Base-by-base conservation (phyloP, 2,888 invertebrate species). In the Autographa gamma region DNA sequence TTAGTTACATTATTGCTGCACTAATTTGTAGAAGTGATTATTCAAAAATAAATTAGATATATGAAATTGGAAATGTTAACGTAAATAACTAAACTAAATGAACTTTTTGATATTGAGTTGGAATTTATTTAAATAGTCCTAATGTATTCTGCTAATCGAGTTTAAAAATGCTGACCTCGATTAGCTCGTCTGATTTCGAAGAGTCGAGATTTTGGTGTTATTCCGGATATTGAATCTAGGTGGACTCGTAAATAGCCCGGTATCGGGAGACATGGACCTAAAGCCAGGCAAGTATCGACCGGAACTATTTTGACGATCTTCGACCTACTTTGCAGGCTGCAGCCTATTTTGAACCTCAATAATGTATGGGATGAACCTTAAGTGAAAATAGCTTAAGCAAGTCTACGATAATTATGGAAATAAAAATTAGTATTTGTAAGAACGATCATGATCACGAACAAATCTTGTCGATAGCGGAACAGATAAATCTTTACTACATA, bases 231-330 rank as follows among this genome's bases (percentile, higher is more conserved):
- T 43, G 5, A 14, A 43, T 43, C 41, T 13, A 43, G 43, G n/a
- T n/a, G 48, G 48, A 48, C 48, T n/a, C 48, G n/a, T 48, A 48
- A 48, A 48, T 48, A 48, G 48, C n/a, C n/a, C 48, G 48, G 4
- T n/a, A n/a, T 48, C 16, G 48, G 14, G 16, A 43, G 43, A 16
- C 16, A 14, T 43, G 16, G 43, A 43, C 43, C 16, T 43, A 43
- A 43, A 43, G 2, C 16, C 43, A n/a, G 48, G 48, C n/a, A 7
- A 14, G n/a, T 48, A 48, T 48, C n/a, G 48, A 48, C n/a, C 48
- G n/a, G n/a, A n/a, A 48, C 48, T 48, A 48, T 48, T 48, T 48
- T 48, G n/a, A 48, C 48, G 48, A n/a, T 48, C 48, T 48, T n/a
- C 48, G 48, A 48, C 48, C 48, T 48, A 48, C 48, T 48, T 48